phyloP scores from a whole-genome alignment of 2,113 vertebrate species.

The Dolichotis patagonum region DNA sequence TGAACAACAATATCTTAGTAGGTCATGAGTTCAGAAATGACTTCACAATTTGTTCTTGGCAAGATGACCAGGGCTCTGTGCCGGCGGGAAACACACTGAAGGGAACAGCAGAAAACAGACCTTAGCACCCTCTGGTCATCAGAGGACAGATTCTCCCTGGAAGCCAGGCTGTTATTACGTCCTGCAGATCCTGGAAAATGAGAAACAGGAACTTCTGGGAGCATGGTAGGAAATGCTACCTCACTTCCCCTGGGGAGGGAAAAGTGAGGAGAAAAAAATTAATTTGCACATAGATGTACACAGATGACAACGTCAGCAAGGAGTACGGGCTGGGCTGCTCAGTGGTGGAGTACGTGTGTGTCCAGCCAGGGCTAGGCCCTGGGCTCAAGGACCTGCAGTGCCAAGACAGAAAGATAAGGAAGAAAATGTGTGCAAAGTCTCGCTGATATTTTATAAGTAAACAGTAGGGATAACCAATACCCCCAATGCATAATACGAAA shows the following conservation, averaged over 20 bases:
- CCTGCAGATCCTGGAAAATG: conserved; percentile 22
- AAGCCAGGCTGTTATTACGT: conserved; percentile 18
- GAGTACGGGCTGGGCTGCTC: not conserved
- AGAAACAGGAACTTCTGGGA: not conserved
- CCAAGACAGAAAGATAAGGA: not conserved
- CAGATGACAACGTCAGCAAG: not conserved
- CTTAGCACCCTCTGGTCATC: conserved; percentile 72
- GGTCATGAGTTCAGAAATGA: conserved; percentile 78
- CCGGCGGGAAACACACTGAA: conserved; percentile 80
- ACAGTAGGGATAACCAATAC: not conserved
- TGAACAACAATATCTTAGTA: conserved; percentile 82
- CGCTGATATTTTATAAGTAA: not conserved
- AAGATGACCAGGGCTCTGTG: conserved; percentile 72
- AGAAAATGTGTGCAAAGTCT: not conserved
- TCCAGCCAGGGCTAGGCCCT: too few species aligned
- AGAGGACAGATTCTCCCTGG: not conserved
- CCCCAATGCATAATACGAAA: not conserved
- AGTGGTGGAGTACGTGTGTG: too few species aligned
- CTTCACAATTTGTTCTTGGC: conserved; percentile 88
- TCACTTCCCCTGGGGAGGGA: not conserved
- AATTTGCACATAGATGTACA: conserved; percentile 19
- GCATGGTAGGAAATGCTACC: not conserved
- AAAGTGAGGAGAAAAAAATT: not conserved
- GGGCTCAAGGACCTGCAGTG: too few species aligned
- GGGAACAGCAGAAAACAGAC: conserved; percentile 76